These are phyloP conservation scores for Aulostomus chinensis DNA, from an alignment of 2,797 vertebrate species.

Conservation along the genomic window DNA sequence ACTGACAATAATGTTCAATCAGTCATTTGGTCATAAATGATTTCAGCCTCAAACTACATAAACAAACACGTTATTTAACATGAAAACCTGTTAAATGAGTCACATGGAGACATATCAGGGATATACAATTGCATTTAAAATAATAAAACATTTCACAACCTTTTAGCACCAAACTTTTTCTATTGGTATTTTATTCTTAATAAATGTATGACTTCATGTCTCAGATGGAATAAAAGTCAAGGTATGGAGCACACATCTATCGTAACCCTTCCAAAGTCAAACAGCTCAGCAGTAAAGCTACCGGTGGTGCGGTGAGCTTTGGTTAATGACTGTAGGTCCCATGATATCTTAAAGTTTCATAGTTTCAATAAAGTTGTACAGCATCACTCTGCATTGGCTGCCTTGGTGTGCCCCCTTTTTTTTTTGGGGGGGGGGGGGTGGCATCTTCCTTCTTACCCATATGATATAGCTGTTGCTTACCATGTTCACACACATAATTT, in stretches of 20 bases:
- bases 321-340: slow-evolving; percentile 63
- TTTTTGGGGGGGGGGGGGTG: slow-evolving; percentile 55
- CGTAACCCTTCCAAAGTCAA: slow-evolving; percentile 62
- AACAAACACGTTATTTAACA: neutral
- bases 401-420: slow-evolving; percentile 57
- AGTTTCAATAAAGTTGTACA: slow-evolving; percentile 69
- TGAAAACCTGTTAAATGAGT: neutral
- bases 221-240: slow-evolving; percentile 61
- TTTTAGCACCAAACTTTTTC: slow-evolving; percentile 29
- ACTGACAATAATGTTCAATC: too few relatives aligned
- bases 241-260: slow-evolving; percentile 40
- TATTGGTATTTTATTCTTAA: slow-evolving; percentile 27
- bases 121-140: slow-evolving; percentile 1
- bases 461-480: slow-evolving; percentile 75
- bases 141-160: slow-evolving; percentile 24
- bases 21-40: too few relatives aligned
- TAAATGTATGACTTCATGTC: slow-evolving; percentile 50
- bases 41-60: too few relatives aligned
- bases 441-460: slow-evolving; percentile 55
- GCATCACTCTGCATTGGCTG: slow-evolving; percentile 47
- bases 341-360: slow-evolving; percentile 67
- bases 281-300: slow-evolving; percentile 50
- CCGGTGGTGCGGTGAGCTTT: slow-evolving; percentile 58
- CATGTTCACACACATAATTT: slow-evolving; percentile 65
- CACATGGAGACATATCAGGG: slow-evolving; percentile 3